Evolutionary conservation across 2,797 vertebrate genomes (phyloP).

Genomic region (Coluber constrictor): DNA sequence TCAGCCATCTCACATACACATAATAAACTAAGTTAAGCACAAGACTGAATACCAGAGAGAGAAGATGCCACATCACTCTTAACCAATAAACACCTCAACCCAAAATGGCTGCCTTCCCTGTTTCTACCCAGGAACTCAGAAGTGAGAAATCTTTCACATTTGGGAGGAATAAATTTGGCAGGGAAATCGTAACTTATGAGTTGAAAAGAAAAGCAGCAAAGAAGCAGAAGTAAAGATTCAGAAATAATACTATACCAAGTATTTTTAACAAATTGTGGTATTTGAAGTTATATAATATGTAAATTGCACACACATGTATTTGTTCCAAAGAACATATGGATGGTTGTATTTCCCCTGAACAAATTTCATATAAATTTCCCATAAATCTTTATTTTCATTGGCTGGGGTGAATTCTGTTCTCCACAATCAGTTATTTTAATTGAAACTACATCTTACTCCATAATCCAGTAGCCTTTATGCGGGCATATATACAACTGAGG

Average conservation of each 20-base stretch:
- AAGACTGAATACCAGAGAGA: neutral
- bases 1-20: neutral
- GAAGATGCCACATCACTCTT: neutral
- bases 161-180: neutral
- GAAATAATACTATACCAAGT: neutral
- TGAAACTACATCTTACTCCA: neutral
- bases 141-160: neutral
- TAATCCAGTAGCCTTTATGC: neutral
- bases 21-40: neutral
- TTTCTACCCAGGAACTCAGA: neutral
- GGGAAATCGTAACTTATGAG: neutral
- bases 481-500: neutral
- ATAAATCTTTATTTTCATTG: neutral
- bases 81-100: conserved; percentile 8
- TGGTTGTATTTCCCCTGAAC: neutral
- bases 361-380: neutral
- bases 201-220: neutral
- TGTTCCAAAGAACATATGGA: neutral
- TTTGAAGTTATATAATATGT: neutral
- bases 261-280: neutral
- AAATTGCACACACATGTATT: neutral
- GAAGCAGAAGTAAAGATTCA: neutral
- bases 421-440: neutral
- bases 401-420: neutral
- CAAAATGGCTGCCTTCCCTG: conserved; percentile 24